Conservation (phyloP, 2,113 vertebrate species). For the Macrotus californicus region DNA sequence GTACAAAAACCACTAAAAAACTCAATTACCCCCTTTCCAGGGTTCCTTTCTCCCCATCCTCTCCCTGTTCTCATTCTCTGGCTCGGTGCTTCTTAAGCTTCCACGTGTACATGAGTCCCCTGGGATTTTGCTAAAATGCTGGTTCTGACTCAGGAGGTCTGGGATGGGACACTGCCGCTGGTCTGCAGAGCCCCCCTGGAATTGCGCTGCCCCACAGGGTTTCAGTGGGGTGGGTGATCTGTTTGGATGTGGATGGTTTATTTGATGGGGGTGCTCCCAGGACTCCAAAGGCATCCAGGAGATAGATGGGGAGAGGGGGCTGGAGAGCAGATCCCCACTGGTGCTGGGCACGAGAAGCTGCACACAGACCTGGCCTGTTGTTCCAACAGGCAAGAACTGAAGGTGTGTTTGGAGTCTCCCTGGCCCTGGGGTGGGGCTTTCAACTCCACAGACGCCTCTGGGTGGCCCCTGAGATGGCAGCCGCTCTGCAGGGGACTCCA, state of each 20-base stretch:
- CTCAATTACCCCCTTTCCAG: not conserved
- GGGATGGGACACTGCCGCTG: no score
- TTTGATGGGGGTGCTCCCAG: no score
- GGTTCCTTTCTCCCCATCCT: not conserved
- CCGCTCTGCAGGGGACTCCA: not conserved
- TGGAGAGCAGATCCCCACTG: not conserved
- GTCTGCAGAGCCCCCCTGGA: no score
- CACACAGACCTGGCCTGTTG: accelerated
- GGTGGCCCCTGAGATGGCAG: accelerated
- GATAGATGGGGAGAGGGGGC: not conserved
- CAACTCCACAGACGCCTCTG: not conserved
- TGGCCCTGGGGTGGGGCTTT: not conserved
- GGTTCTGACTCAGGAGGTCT: not conserved
- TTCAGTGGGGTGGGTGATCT: no score
- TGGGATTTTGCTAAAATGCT: not conserved
- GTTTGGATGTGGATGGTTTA: no score
- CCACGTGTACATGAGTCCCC: not conserved
- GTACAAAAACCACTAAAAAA: not conserved
- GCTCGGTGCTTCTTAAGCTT: not conserved
- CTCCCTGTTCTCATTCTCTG: not conserved
- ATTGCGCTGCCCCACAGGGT: no score
- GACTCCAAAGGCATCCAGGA: not conserved
- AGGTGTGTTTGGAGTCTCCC: not conserved
- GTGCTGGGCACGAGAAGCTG: accelerated
- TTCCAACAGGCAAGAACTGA: accelerated